phyloP scores from a whole-genome alignment of 2,888 invertebrate species.

The Bruchidius siliquastri region DNA sequence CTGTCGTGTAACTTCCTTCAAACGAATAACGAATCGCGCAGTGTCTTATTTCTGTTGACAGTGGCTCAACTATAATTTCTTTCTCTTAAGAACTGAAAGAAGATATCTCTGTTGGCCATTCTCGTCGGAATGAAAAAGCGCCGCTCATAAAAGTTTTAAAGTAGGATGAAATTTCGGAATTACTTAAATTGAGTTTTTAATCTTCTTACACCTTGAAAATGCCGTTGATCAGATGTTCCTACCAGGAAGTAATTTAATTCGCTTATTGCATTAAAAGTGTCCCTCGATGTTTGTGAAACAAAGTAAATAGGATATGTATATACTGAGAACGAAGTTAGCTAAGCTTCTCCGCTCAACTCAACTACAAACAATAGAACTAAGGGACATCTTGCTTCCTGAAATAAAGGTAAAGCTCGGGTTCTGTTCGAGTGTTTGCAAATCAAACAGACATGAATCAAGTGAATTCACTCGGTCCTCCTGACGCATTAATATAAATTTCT shows the following conservation, averaged over 20 bases:
- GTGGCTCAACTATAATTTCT: no score
- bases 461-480: no score
- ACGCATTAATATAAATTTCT: no score
- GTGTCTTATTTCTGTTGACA: no score
- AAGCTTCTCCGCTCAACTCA: neutral
- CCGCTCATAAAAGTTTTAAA: neutral
- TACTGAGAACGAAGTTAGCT: neutral
- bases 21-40: no score
- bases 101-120: neutral
- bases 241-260: neutral
- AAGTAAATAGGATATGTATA: neutral
- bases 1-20: no score
- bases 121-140: neutral
- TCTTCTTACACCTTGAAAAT: neutral
- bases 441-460: no score
- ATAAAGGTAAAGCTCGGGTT: no score
- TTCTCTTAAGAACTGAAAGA: neutral
- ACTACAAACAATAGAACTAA: neutral
- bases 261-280: neutral
- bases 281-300: neutral
- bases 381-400: no score
- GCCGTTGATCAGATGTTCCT: neutral
- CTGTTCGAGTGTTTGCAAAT: no score
- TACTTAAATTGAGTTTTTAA: neutral
- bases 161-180: neutral